Base-by-base conservation (phyloP, 1,140 invertebrate genomes). In the Lordiphosa clarofinis region DNA sequence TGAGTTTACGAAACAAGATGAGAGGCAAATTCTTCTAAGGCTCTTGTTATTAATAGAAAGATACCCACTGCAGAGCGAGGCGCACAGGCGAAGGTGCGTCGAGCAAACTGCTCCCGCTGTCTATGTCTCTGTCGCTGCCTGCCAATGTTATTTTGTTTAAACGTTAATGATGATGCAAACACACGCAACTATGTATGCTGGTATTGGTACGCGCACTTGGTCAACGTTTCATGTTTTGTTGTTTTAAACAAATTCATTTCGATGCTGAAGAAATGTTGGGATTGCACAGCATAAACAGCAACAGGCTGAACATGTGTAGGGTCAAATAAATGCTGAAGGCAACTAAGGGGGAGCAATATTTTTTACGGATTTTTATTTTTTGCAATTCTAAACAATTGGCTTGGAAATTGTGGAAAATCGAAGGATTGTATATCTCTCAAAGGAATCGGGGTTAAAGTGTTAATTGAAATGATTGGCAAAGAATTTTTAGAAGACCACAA, bases 11-110 rank as follows among this genome's bases (percentile, higher is more conserved):
- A 62, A 68, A 76, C 54, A 44, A 56, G 62, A 70, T 54, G 68
- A 64, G 73, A 73, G 73, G 55, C 64, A 55, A 82, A 82, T 84
- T 82, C 76, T 82, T 82, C 78, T 56, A 40, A 82, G 73, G 78
- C 76, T 76, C 56, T 82, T 84, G 76, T 84, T 82, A 82, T 82
- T 84, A 82, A 82, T 82, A 82, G 76, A 75, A 82, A 68, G 64
- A 64, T 73, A 76, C 76, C 76, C 78, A 82, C 78, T 31, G 76
- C 78, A 58, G 72, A 76, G 63, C 78, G 55, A 61, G 62, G 58
- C 54, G 54, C 24, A 19, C 19, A 36, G 46, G 56, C 19, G 35
- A 24, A 39, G 28, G n/a, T 12, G 31, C 12, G n/a, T 13, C 8
- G 13, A 13, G 38, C 46, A 37, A 66, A 43, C 44, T 21, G 36